A percentile compares a stretch with the other conserved stretches of the same genome.
These are phyloP conservation scores for Euborellia annulipes DNA, from an alignment of 1,140 invertebrate species.

Conservation along the genomic window DNA sequence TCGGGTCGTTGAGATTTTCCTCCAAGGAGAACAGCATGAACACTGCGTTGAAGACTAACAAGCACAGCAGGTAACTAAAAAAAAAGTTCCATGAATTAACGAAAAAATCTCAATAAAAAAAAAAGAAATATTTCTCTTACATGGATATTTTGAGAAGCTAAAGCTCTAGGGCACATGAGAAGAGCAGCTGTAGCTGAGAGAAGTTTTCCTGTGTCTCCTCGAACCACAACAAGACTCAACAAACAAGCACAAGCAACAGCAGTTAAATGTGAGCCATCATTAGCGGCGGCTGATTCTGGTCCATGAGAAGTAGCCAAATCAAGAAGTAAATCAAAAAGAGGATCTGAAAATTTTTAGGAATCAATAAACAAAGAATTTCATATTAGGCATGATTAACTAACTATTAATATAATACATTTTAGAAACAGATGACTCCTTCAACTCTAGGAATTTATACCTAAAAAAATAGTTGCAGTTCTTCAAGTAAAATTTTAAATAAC, in stretches of 20 bases:
- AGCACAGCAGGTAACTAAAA: conserved; percentile 68
- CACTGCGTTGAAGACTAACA: conserved; percentile 72
- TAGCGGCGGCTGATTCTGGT: conserved; percentile 28
- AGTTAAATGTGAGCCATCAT: conserved; percentile 52
- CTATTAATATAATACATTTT: no score
- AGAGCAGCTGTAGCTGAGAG: conserved; percentile 71
- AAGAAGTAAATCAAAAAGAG: conserved; percentile 59
- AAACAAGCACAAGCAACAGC: conserved; percentile 80
- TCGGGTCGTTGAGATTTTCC: conserved; percentile 69
- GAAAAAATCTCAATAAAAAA: conserved; percentile 7
- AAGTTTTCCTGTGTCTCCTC: conserved; percentile 84
- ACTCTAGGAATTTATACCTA: no score
- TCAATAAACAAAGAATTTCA: no score
- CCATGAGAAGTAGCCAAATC: conserved; percentile 53
- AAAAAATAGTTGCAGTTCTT: no score
- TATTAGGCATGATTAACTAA: no score
- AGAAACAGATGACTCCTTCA: no score
- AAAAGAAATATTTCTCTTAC: conserved; percentile 28
- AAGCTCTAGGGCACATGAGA: conserved; percentile 64
- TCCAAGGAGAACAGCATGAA: conserved; percentile 73
- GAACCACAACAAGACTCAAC: conserved; percentile 76
- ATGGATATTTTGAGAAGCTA: conserved; percentile 64
- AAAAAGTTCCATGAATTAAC: conserved; percentile 7
- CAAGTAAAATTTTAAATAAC: no score
- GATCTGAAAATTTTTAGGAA: conserved; percentile 38